These are phyloP conservation scores for Onychostoma macrolepis DNA, from an alignment of 2,113 vertebrate genomes.

Conservation along the genomic window DNA sequence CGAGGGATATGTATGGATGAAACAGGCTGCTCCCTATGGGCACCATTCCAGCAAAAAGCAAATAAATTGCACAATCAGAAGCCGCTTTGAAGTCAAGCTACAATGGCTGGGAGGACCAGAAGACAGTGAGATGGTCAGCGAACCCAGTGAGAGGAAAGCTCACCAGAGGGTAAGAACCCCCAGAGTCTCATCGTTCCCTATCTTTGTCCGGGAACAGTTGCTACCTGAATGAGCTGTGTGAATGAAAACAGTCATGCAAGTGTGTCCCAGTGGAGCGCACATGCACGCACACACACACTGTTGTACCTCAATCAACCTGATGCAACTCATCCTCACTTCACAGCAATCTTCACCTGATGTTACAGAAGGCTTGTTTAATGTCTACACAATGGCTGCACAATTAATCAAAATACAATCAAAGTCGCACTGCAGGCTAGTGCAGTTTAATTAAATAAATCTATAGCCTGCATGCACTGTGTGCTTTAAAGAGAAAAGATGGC, in stretches of 20 bases:
- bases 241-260: constrained; percentile 53
- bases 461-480: neutral
- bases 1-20: constrained; percentile 4
- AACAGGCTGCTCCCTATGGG: constrained; percentile 24
- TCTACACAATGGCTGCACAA: neutral
- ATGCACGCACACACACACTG: constrained; percentile 19
- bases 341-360: constrained; percentile 57
- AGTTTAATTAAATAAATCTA: neutral
- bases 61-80: constrained; percentile 36
- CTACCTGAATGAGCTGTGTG: constrained; percentile 31
- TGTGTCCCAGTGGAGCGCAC: constrained; percentile 38
- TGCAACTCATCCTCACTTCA: constrained; percentile 57
- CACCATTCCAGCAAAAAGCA: constrained; percentile 27
- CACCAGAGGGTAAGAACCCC: neutral
- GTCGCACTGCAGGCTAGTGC: neutral
- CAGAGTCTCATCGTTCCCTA: neutral
- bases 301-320: constrained; percentile 46
- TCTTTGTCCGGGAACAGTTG: constrained; percentile 3
- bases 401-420: neutral
- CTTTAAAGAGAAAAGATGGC: neutral
- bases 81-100: constrained; percentile 48
- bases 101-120: constrained; percentile 35
- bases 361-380: constrained; percentile 50
- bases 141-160: neutral
- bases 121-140: constrained; percentile 4